phyloP scores from a whole-genome alignment of 2,888 invertebrate species.

The Megamerina dolium region DNA sequence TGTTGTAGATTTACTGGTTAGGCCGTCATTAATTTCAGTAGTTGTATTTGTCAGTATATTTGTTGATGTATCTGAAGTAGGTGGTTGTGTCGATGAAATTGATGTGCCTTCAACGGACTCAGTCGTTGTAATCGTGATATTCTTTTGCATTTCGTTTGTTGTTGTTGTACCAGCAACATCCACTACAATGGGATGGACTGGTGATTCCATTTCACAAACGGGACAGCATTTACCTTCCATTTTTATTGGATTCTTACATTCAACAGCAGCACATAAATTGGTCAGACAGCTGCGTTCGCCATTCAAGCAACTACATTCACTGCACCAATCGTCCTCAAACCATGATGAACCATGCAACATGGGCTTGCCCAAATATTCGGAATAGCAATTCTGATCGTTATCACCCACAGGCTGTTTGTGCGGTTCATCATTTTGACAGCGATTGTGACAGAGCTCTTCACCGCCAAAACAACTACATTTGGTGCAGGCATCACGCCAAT shows the following conservation, averaged over 20 bases:
- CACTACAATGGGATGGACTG: neutral
- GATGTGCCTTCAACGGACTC: neutral
- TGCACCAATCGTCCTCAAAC: conserved; percentile 32
- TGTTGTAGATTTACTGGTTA: neutral
- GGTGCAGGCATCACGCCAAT: conserved; percentile 27
- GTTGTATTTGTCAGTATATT: conserved; percentile 3
- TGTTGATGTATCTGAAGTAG: neutral
- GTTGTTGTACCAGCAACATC: neutral
- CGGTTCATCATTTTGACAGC: conserved; percentile 17
- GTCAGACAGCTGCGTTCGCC: conserved; percentile 29
- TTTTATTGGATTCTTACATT: conserved; percentile 32
- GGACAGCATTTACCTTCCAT: conserved; percentile 36
- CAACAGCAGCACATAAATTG: conserved; percentile 24
- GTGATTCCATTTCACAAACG: conserved; percentile 24
- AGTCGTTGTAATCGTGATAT: neutral
- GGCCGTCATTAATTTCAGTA: neutral
- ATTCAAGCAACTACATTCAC: conserved; percentile 28
- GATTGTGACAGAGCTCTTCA: conserved; percentile 24
- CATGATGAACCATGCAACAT: conserved; percentile 31
- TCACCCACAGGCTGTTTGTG: conserved; percentile 6
- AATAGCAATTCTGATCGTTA: conserved; percentile 19
- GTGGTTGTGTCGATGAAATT: conserved; percentile 8
- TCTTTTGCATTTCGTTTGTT: neutral
- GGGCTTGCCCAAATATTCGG: conserved; percentile 21
- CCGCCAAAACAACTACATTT: conserved; percentile 32